phyloP scores from a whole-genome alignment of 1,140 invertebrate genomes.

The Caenorhabditis brenneri region DNA sequence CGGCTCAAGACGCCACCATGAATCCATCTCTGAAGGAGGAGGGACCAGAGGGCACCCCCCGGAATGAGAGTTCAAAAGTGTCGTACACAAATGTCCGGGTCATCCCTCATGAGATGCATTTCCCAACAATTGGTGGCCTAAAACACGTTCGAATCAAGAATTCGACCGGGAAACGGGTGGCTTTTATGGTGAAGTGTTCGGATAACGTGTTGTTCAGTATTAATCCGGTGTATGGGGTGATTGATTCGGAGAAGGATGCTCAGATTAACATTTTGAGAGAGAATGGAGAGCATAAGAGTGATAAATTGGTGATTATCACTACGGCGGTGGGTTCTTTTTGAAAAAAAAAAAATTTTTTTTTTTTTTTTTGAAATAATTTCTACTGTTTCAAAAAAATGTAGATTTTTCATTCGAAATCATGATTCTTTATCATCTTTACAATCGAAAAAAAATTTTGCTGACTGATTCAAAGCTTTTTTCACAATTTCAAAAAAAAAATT shows the following conservation, averaged over 20 bases:
- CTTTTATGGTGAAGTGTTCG: slow-evolving; percentile 56
- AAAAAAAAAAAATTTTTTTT: no score
- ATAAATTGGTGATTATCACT: slow-evolving; percentile 60
- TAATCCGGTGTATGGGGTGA: slow-evolving; percentile 55
- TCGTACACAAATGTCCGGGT: neutral
- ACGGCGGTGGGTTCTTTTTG: neutral
- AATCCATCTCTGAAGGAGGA: neutral
- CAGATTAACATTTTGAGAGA: slow-evolving; percentile 60
- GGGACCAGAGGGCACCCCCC: neutral
- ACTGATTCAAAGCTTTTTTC: no score
- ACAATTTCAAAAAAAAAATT: no score
- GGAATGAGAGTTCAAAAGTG: neutral
- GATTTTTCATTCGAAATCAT: no score
- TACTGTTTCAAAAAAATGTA: no score
- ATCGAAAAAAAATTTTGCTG: no score
- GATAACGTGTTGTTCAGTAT: slow-evolving; percentile 58
- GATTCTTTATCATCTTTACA: no score
- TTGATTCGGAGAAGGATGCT: slow-evolving; percentile 45
- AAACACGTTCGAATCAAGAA: slow-evolving; percentile 12
- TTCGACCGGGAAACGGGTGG: slow-evolving; percentile 6
- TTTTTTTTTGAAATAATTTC: neutral
- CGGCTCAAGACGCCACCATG: neutral
- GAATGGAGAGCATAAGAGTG: slow-evolving; percentile 58
- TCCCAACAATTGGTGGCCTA: neutral
- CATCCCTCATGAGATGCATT: neutral